Evolutionary conservation across 2,797 vertebrate genomes (phyloP).

Genomic region (Smutsia temminckii): DNA sequence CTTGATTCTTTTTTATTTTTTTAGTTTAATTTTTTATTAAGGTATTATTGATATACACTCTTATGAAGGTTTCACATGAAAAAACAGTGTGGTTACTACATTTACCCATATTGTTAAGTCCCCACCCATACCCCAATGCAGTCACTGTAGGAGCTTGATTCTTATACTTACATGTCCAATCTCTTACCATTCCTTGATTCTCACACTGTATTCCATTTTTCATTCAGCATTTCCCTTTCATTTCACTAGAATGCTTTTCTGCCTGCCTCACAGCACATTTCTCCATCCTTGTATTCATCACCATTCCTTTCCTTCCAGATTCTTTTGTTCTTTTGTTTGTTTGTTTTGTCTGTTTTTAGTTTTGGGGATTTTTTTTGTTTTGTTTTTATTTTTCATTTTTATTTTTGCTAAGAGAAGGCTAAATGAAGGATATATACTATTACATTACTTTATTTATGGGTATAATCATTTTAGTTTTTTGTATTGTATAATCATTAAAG

Average conservation of each 20-base stretch:
- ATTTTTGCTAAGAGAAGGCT: background rate
- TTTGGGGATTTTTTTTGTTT: background rate
- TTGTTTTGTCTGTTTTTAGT: slow-evolving; percentile 34
- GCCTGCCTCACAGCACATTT: background rate
- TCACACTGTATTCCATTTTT: background rate
- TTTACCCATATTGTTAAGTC: no score
- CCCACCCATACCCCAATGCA: no score
- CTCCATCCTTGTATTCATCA: background rate
- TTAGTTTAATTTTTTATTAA: no score
- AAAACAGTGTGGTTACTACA: no score
- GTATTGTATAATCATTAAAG: slow-evolving; percentile 48
- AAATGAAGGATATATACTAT: slow-evolving; percentile 4
- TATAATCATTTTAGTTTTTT: slow-evolving; percentile 41
- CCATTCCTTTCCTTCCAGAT: background rate
- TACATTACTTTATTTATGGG: slow-evolving; percentile 43
- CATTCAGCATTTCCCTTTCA: background rate
- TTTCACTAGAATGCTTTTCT: background rate
- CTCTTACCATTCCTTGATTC: background rate
- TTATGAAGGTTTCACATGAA: no score
- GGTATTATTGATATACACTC: no score
- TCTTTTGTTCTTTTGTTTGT: background rate
- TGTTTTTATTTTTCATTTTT: background rate
- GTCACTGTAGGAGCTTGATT: background rate
- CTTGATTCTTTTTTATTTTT: background rate
- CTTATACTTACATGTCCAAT: background rate